Conservation (phyloP, 2,888 invertebrate genomes). For the Pharmacophagus antenor region DNA sequence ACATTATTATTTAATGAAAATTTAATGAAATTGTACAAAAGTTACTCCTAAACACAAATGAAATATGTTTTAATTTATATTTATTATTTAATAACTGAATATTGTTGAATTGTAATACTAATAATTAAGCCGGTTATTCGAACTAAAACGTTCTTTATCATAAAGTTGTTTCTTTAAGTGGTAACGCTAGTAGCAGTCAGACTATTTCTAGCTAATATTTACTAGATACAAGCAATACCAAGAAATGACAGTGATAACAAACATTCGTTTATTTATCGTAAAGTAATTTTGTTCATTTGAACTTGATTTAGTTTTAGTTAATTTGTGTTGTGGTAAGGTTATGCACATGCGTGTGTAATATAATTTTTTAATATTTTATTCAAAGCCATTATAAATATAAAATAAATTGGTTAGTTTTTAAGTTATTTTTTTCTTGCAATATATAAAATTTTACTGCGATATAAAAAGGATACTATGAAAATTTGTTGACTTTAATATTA, state of each 20-base stretch:
- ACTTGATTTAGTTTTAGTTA: constrained; percentile 7
- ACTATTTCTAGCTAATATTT: background rate
- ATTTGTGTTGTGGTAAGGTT: constrained; percentile 11
- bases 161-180: constrained; percentile 2
- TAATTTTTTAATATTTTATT: background rate
- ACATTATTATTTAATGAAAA: no score
- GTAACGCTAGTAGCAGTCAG: constrained; percentile 4
- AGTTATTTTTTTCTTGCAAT: background rate
- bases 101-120: background rate
- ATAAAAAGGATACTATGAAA: background rate
- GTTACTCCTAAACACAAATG: no score
- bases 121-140: background rate
- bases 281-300: background rate
- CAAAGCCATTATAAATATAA: background rate
- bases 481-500: background rate
- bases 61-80: background rate
- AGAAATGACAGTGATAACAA: constrained; percentile 15
- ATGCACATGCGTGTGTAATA: constrained; percentile 10
- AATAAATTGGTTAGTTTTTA: background rate
- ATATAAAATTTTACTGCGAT: background rate
- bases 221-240: constrained; percentile 10
- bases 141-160: background rate
- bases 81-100: background rate
- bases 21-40: no score
- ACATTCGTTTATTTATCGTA: background rate